These are phyloP conservation scores for Tipula confusa DNA, from an alignment of 2,888 invertebrate species.

Conservation along the genomic window DNA sequence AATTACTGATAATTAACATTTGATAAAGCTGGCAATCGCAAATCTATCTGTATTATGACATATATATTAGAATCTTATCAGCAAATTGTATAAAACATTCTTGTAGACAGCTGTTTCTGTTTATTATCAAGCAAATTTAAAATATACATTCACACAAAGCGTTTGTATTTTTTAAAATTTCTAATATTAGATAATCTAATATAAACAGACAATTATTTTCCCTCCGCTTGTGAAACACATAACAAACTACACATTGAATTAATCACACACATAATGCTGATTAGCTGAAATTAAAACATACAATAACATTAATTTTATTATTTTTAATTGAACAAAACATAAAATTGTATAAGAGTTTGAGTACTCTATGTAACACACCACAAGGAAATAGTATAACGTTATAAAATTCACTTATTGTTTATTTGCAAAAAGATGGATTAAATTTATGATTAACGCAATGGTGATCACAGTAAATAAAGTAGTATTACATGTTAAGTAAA, in stretches of 20 bases:
- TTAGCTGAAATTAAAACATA: neutral
- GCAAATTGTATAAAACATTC: neutral
- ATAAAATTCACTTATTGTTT: no score
- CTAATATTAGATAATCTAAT: neutral
- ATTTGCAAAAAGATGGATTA: no score
- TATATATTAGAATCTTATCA: neutral
- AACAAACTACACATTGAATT: neutral
- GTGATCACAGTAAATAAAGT: no score
- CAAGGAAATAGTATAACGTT: no score
- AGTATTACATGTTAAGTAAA: no score
- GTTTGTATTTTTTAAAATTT: neutral
- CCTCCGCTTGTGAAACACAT: neutral
- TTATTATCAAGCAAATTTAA: neutral
- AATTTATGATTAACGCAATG: no score
- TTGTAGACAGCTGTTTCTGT: neutral
- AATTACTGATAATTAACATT: no score
- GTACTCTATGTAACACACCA: neutral
- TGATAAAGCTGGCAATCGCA: neutral
- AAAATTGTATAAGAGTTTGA: neutral
- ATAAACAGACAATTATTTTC: neutral
- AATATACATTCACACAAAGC: neutral
- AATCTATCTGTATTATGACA: neutral
- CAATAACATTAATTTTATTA: neutral
- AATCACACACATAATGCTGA: neutral
- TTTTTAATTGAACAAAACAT: neutral